Base-by-base conservation (phyloP, 1,140 invertebrate species). In the Penaeus vannamei region DNA sequence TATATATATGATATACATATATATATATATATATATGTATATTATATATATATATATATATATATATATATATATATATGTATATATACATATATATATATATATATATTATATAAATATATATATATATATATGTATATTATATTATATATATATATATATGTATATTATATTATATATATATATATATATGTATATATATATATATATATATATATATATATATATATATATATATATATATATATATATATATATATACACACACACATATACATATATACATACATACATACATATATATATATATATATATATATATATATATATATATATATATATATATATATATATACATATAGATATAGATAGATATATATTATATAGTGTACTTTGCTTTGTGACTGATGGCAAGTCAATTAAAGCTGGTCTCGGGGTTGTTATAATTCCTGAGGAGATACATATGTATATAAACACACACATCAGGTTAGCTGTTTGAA, bases 161-260 rank as follows among this genome's bases (percentile, higher is more conserved):
- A 53, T 53, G 14, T 53, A 53, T 53, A 53, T 53, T n/a, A n/a
- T n/a, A n/a, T 0, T 53, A 53, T 76, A 85, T 86, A 87, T 62
- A 84, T 76, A 87, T 64, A 66, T 87, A 20, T 69, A 64, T 86
- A 84, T 88, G 22, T 53, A 29, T 61, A 29, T 64, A 64, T 42
- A 90, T 90, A 84, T 42, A 84, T 84, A 61, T 59, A 36, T 53
- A 12, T 53, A 53, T 53, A 42, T 76, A 87, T 84, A 72, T 53
- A 66, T 32, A 82, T 53, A 87, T 80, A 60, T 86, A 46, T 59
- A 69, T 77, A 90, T 20, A 87, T 89, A 83, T 82, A 89, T 79
- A 64, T 90, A 80, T 72, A 85, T 82, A 90, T 76, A 76, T 76
- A 76, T 76, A 76, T 76, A 76, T 76, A 76, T n/a, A 76, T 76